Evolutionary conservation across 1,140 invertebrate genomes (phyloP), one percentile per base, ranked within the genome.

Genomic region (Zaprionus davidi): DNA sequence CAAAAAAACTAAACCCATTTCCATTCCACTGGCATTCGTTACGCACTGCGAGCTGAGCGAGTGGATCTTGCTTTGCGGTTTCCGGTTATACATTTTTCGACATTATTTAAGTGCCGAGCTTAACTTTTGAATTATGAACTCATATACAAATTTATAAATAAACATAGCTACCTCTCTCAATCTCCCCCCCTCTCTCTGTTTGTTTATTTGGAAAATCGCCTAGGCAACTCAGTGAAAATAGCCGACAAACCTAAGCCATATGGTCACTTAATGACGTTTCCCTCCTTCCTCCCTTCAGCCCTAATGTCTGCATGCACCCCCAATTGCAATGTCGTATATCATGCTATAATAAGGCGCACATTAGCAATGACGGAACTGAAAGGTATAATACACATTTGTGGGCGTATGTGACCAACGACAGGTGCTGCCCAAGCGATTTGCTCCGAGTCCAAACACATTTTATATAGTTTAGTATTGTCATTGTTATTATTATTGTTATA

Each of bases 341-440:
- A 76, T 28, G 38, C 0, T 55, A 46, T 72, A 76, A 76, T 72
- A 62, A 69, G 31, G 31, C 2, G 65, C 66, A 58, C 58, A 57
- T 70, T 75, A 63, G 74, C 20, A 65, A 66, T 76, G 64, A 57
- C 26, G 38, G 0, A 41, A 65, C 31, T 55, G n/a, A 6, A 46
- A n/a, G 38, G 6, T 15, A 41, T 5, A 7, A 6, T 2, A 41
- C 38, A 46, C 38, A 44, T 69, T 69, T 75, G 26, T 53, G 66
- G 55, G 57, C 63, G 53, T 80, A 71, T 84, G 82, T 81, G 82
- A 79, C 78, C 78, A 62, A 66, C 28, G 44, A 68, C 82, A 85
- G 82, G 82, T 85, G 82, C 46, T 56, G 28, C 79, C 41, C 69
- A 41, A 62, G 38, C 51, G 38, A 73, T 55, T 81, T 74, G 24